A percentile compares a stretch with the other conserved stretches of the same genome.
phyloP scores from a whole-genome alignment of 1,140 invertebrate genomes.

The Akabosia matsudoensis region DNA sequence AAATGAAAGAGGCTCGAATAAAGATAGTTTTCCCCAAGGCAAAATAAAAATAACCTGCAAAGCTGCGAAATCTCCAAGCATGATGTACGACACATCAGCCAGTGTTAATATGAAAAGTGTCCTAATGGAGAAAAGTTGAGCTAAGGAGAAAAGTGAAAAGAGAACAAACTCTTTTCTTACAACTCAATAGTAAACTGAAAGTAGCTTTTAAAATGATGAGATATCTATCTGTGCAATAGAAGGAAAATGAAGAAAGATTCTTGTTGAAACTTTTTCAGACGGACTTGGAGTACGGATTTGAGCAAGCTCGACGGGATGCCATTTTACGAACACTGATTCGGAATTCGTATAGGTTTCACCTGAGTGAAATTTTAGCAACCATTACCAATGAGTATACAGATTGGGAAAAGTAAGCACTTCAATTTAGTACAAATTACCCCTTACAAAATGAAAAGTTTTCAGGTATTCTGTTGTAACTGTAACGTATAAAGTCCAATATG shows the following conservation, averaged over 20 bases:
- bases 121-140: not conserved
- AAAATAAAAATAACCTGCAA: not conserved
- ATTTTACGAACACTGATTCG: conserved; percentile 89
- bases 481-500: no score
- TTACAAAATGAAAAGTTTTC: no score
- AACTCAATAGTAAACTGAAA: not conserved
- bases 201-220: conserved; percentile 1
- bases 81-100: not conserved
- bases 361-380: conserved; percentile 95
- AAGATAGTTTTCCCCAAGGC: not conserved
- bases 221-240: not conserved
- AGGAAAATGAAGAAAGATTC: not conserved
- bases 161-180: no score
- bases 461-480: no score
- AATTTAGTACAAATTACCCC: not conserved
- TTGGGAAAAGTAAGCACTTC: conserved; percentile 69
- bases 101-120: not conserved
- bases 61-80: not conserved
- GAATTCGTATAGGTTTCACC: conserved; percentile 86
- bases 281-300: conserved; percentile 87
- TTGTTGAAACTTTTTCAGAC: conserved; percentile 52
- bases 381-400: conserved; percentile 96
- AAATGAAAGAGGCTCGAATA: not conserved
- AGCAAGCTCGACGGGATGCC: conserved; percentile 79
- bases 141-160: not conserved